These are phyloP conservation scores for Ammospiza caudacuta DNA, from an alignment of 2,113 vertebrate species.

Conservation along the genomic window DNA sequence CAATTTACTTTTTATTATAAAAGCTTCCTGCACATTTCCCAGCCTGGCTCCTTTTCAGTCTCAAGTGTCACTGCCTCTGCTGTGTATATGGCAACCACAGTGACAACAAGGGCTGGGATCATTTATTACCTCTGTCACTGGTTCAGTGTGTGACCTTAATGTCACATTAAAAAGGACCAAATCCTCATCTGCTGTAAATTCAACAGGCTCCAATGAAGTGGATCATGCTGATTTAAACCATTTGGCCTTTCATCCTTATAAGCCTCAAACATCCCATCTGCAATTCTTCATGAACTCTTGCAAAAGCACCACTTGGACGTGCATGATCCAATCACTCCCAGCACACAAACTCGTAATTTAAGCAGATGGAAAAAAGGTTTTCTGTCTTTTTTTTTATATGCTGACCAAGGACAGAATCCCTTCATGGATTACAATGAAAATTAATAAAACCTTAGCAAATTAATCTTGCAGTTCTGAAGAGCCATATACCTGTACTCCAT, in stretches of 20 bases:
- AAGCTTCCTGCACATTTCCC: neutral
- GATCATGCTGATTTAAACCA: slow-evolving; percentile 23
- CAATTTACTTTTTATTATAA: neutral
- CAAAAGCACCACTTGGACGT: neutral
- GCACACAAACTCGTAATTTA: neutral
- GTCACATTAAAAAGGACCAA: neutral
- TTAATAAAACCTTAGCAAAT: neutral
- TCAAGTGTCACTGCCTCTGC: neutral
- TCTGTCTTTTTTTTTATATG: neutral
- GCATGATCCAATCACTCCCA: neutral
- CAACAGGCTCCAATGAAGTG: neutral
- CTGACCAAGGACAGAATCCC: neutral
- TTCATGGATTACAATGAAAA: neutral
- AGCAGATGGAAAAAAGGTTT: neutral
- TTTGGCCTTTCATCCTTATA: neutral
- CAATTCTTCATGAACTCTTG: neutral
- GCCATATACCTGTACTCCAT: neutral
- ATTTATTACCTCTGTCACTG: neutral
- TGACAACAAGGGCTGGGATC: neutral
- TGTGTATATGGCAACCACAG: neutral
- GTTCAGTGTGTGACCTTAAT: neutral
- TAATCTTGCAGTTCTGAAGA: neutral
- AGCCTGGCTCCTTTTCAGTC: neutral
- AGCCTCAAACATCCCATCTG: neutral
- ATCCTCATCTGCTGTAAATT: slow-evolving; percentile 20